Conservation (phyloP, 2,888 invertebrate genomes). For the Tribolium freemani region DNA sequence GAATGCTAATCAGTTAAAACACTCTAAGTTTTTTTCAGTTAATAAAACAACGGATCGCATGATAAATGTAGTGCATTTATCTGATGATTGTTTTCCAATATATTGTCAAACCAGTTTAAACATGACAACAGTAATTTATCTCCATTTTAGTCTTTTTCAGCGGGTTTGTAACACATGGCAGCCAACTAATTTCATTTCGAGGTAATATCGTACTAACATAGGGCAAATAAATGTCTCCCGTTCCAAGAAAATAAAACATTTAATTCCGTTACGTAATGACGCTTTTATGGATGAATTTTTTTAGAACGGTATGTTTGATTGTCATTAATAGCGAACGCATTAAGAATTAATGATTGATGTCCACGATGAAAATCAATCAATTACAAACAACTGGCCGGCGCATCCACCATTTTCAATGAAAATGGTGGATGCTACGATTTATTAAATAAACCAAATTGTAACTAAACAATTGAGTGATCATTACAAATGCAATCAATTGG, state of each 20-base stretch:
- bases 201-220: neutral
- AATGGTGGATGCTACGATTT: neutral
- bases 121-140: neutral
- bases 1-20: too few species aligned
- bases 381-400: conserved; percentile 25
- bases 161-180: neutral
- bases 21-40: neutral
- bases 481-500: too few species aligned
- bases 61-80: neutral
- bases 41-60: neutral
- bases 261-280: neutral
- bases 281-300: neutral
- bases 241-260: neutral
- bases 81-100: neutral
- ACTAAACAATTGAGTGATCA: too few species aligned
- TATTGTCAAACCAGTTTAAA: neutral
- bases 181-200: neutral
- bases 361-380: conserved; percentile 7
- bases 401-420: conserved; percentile 29
- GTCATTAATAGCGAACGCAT: neutral
- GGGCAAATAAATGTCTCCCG: neutral
- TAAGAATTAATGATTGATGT: conserved; percentile 19
- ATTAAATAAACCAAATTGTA: too few species aligned
- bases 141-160: neutral
- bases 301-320: neutral